Evolutionary conservation across 2,888 invertebrate species (phyloP), one percentile per base, ranked within the genome.

Genomic region (Spisula subtruncata): DNA sequence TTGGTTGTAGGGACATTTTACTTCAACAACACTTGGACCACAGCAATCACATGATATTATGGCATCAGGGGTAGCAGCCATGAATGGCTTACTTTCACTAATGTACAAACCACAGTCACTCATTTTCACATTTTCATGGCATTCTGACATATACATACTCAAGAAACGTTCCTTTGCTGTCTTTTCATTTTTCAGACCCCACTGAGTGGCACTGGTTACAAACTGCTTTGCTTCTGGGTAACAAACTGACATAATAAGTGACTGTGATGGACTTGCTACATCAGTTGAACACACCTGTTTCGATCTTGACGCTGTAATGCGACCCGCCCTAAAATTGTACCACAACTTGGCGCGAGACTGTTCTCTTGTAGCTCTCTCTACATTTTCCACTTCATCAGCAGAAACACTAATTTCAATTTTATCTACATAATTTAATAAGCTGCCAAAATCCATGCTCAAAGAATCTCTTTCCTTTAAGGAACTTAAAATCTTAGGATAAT

Each of bases 121-220:
- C 4, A 60, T 0, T 0, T 0, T 20, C 1, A 16, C 1, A 6
- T 20, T 16, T n/a, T 60, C 60, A 20, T 60, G 60, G 5, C 8
- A 48, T 81, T 66, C 66, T 12, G 10, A 16, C 29, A 66, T 48
- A 18, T 32, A 18, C 32, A 1, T 0, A 71, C 82, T 51, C n/a
- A n/a, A n/a, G 82, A 0, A 16, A 4, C 56, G 12, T 25, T 87
- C 18, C 12, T 18, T 10, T 5, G 89, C 91, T 1, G 54, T 25
- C 12, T 80, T 79, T 48, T 92, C 90, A 84, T 91, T 81, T 2
- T 90, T 75, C 88, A 84, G 81, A 29, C 91, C 90, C 93, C 92
- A 92, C 60, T 84, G 56, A 41, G 91, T 92, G 5, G 93, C 90
- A 16, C 75, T 71, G 0, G 85, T 89, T 56, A 16, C 41, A 41